Percentiles rank a stretch among this genome's conserved stretches.
These are phyloP conservation scores for Spodoptera littoralis DNA, from an alignment of 2,888 invertebrate species.

Conservation along the genomic window DNA sequence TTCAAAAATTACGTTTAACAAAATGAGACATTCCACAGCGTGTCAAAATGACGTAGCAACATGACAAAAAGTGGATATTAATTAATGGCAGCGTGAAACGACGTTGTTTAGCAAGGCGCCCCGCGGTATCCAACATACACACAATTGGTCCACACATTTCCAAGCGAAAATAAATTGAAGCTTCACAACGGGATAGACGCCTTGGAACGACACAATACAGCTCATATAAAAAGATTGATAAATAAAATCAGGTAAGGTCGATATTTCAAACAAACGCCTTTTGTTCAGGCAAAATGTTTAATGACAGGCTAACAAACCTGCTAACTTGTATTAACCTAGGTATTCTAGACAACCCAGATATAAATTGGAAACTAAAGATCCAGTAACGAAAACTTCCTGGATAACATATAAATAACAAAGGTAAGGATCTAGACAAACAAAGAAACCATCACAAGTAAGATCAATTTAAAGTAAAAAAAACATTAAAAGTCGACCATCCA, in stretches of 20 bases:
- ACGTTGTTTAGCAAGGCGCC: conserved; percentile 38
- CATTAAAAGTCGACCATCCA: conserved; percentile 6
- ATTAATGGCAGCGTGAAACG: conserved; percentile 46
- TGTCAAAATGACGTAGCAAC: conserved; percentile 29
- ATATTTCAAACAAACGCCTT: conserved; percentile 17
- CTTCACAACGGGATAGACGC: conserved; percentile 15
- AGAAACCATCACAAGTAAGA: neutral
- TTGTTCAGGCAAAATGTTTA: neutral
- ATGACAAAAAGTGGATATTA: conserved; percentile 38
- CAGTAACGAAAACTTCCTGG: no score
- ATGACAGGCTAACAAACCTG: no score
- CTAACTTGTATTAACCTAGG: no score
- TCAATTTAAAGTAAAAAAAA: conserved; percentile 22
- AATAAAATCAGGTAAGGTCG: neutral
- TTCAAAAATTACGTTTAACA: conserved; percentile 1
- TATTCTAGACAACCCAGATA: no score
- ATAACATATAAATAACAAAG: conserved; percentile 7
- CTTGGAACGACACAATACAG: conserved; percentile 29
- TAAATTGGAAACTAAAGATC: no score
- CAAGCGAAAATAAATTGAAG: conserved; percentile 19
- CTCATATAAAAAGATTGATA: conserved; percentile 6
- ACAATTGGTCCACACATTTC: conserved; percentile 47
- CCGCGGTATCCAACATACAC: conserved; percentile 50
- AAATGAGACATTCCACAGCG: conserved; percentile 20
- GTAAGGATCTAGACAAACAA: conserved; percentile 4